Evolutionary conservation across 2,888 invertebrate genomes (phyloP).

Genomic region (Sesia bembeciformis): DNA sequence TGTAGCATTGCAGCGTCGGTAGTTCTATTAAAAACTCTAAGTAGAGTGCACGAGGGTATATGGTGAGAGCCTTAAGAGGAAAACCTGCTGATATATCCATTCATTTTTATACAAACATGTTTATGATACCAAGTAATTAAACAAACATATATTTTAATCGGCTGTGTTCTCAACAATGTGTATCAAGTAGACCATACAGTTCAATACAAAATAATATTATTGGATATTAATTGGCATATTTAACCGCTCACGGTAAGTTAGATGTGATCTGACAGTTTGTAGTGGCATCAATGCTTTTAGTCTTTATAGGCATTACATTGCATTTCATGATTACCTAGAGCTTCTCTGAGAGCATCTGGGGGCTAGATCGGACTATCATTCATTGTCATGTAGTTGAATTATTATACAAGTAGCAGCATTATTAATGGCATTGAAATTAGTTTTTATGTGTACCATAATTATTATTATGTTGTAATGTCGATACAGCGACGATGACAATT

Average conservation of each 20-base stretch:
- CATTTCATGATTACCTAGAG: constrained; percentile 39
- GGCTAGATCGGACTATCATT: constrained; percentile 44
- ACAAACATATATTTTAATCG: constrained; percentile 11
- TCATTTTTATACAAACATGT: not conserved
- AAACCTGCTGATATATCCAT: not conserved
- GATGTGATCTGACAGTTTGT: constrained; percentile 53
- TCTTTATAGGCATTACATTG: constrained; percentile 48
- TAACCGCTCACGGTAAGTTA: constrained; percentile 61
- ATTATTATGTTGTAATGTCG: not conserved
- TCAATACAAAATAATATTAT: constrained; percentile 31
- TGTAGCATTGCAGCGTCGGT: constrained; percentile 14
- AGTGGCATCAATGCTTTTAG: constrained; percentile 60
- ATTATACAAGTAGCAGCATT: constrained; percentile 35
- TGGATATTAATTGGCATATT: constrained; percentile 57
- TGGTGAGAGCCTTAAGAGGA: too few relatives aligned
- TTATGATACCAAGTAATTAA: not conserved
- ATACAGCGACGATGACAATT: not conserved
- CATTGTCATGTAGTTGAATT: constrained; percentile 55
- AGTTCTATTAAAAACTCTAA: constrained; percentile 15
- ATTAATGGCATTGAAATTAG: constrained; percentile 40
- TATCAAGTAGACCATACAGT: constrained; percentile 34
- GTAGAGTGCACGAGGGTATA: constrained; percentile 9
- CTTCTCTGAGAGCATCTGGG: constrained; percentile 45
- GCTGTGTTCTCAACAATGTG: constrained; percentile 45
- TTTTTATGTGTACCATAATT: constrained; percentile 10